These are phyloP conservation scores for Neofelis nebulosa DNA, from an alignment of 2,113 vertebrate genomes.

Conservation along the genomic window DNA sequence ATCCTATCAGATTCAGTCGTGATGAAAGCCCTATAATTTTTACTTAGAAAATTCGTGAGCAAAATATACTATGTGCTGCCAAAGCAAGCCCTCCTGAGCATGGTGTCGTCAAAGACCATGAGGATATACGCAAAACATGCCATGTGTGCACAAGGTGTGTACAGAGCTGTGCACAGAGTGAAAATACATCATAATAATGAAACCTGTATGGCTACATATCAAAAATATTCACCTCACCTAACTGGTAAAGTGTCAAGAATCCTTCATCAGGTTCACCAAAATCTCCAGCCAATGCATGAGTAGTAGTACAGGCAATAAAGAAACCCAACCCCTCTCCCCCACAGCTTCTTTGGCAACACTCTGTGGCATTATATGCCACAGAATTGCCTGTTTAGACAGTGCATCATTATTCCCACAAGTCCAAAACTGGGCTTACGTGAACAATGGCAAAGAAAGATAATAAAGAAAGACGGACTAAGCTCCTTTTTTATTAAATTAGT, in stretches of 20 bases:
- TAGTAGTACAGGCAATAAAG: not conserved
- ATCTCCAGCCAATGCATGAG: not conserved
- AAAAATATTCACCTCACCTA: not conserved
- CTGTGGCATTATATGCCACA: not conserved
- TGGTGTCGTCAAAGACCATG: not conserved
- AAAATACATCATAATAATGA: not conserved
- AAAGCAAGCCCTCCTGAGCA: not conserved
- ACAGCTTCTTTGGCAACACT: not conserved
- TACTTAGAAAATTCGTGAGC: not conserved
- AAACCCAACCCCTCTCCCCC: not conserved
- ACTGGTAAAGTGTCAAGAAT: not conserved
- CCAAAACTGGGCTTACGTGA: slow-evolving; percentile 2
- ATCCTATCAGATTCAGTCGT: not conserved
- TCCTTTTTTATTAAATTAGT: slow-evolving; percentile 10
- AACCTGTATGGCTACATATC: not conserved
- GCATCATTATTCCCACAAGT: not conserved
- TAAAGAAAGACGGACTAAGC: not conserved
- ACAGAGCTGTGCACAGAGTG: not conserved
- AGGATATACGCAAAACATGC: not conserved
- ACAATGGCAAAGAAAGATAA: slow-evolving; percentile 25
- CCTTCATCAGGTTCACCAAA: not conserved
- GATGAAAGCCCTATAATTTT: not conserved
- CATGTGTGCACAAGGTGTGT: not conserved
- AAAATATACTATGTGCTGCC: not conserved
- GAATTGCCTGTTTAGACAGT: slow-evolving; percentile 2